Conservation (phyloP, 2,888 invertebrate species). For the Uropetala carovei region DNA sequence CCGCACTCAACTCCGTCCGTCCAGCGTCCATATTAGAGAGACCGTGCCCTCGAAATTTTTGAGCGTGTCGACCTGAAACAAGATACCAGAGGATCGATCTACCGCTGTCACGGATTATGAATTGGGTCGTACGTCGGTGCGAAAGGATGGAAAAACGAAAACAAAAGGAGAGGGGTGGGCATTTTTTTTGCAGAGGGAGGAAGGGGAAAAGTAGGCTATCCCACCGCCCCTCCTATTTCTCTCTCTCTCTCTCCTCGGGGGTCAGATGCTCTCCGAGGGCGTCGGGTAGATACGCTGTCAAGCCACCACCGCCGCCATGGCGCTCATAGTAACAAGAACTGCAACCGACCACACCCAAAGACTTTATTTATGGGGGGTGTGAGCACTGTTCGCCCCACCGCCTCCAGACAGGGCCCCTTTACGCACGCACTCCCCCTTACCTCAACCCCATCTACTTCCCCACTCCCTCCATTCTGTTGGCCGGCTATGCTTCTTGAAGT, state of each 20-base stretch:
- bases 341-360: not conserved
- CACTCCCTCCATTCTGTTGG: not conserved
- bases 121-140: not conserved
- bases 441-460: no score
- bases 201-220: not conserved
- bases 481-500: not conserved
- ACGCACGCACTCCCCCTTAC: no score
- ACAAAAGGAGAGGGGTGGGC: not conserved
- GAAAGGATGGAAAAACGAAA: not conserved
- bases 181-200: not conserved
- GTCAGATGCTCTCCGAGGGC: not conserved
- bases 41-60: no score
- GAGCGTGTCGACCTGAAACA: not conserved
- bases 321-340: not conserved
- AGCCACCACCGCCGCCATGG: no score
- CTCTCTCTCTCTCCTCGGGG: not conserved
- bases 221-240: no score
- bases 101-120: not conserved
- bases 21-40: no score
- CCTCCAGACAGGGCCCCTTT: not conserved
- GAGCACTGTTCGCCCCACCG: not conserved
- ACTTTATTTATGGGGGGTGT: not conserved
- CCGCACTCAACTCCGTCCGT: no score
- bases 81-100: not conserved
- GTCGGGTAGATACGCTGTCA: not conserved